phyloP scores from a whole-genome alignment of 2,113 vertebrate species.

The Nanger granti region DNA sequence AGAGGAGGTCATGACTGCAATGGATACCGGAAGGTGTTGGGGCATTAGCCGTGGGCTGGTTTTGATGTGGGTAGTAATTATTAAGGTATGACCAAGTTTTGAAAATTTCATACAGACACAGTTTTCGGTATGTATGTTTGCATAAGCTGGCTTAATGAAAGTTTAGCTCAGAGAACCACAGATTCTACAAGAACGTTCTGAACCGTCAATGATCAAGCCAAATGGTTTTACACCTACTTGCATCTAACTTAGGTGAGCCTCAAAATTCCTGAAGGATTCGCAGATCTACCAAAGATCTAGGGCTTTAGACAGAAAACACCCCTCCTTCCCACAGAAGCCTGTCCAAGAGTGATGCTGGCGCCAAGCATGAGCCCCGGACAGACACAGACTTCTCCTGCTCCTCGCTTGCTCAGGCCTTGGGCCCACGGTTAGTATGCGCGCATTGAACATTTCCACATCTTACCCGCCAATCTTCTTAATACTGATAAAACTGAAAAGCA shows the following conservation, averaged over 20 bases:
- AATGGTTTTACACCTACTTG: not conserved
- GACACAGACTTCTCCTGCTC: no score
- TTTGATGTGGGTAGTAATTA: not conserved
- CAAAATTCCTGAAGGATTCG: not conserved
- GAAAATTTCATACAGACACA: not conserved
- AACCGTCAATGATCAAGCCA: not conserved
- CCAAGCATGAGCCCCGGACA: not conserved
- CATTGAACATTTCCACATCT: not conserved
- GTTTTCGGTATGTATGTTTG: not conserved
- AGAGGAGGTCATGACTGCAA: not conserved
- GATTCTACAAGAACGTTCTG: not conserved
- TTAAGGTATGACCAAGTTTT: not conserved
- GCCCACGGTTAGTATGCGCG: accelerated
- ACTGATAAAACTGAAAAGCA: not conserved
- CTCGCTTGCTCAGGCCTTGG: not conserved
- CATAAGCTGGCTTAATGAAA: not conserved
- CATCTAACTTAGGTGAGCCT: not conserved
- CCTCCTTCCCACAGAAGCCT: no score
- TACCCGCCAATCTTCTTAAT: not conserved
- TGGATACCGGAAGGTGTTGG: not conserved
- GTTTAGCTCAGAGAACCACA: not conserved
- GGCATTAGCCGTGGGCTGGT: not conserved
- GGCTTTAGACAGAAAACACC: not conserved
- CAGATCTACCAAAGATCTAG: not conserved
- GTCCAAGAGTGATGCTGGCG: accelerated